phyloP scores from a whole-genome alignment of 2,113 vertebrate genomes.

The Arothron firmamentum region DNA sequence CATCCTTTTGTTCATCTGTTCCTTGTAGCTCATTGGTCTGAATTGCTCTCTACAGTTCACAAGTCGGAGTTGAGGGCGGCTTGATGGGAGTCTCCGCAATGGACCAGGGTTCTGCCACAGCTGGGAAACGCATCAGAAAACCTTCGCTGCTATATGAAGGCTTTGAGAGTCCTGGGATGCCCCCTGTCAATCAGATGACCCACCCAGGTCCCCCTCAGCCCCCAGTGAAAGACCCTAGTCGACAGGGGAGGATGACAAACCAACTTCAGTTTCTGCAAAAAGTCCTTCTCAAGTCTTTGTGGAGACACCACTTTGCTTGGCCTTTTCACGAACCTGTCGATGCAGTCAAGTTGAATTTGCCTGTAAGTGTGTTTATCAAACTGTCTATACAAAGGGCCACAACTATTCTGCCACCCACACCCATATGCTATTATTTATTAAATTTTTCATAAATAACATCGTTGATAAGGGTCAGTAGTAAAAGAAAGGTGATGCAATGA shows the following conservation, averaged over 20 bases:
- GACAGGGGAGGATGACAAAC: conserved; percentile 85
- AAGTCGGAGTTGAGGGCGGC: conserved; percentile 56
- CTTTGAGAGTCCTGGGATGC: conserved; percentile 87
- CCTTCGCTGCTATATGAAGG: conserved; percentile 89
- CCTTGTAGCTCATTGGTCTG: conserved; percentile 15
- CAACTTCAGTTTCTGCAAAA: conserved; percentile 92
- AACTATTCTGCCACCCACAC: too few species aligned
- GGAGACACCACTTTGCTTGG: conserved; percentile 95
- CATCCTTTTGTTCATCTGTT: too few species aligned
- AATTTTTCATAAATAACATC: too few species aligned
- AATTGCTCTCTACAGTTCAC: conserved; percentile 55
- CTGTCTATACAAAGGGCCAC: neutral
- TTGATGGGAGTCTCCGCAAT: conserved; percentile 58
- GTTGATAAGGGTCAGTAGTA: neutral
- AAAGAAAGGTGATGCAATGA: neutral
- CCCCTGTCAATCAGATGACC: conserved; percentile 63
- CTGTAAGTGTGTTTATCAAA: conserved; percentile 70
- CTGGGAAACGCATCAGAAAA: conserved; percentile 89
- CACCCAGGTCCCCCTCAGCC: conserved; percentile 75
- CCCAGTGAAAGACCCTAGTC: conserved; percentile 80
- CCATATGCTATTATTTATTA: too few species aligned
- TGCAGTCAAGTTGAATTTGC: conserved; percentile 81
- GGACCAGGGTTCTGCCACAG: conserved; percentile 77
- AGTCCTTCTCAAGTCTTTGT: conserved; percentile 87
- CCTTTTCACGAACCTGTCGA: conserved; percentile 92